Evolutionary conservation across 2,113 vertebrate species (phyloP), one percentile per base, ranked within the genome.

Genomic region (Colaptes auratus): DNA sequence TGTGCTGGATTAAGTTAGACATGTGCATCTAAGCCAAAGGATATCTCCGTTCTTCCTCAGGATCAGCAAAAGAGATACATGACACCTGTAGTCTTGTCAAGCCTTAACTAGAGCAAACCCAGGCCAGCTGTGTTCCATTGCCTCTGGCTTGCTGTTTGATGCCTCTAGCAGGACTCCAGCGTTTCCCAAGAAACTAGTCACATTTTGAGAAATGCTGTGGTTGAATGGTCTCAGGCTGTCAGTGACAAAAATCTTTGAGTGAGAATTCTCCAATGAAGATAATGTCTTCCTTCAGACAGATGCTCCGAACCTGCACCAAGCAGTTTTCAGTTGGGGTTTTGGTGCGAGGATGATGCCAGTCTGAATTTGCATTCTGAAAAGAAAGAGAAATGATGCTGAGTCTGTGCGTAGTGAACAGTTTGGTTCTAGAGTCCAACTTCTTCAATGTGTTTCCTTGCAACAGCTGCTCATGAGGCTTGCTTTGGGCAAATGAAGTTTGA

Each of bases 401-500:
- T 31, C 79, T 23, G 58, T 69, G 52, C 64, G 84, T 85, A 92
- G 50, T 91, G 56, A 90, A 85, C 31, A 65, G 25, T n/a, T 95
- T 83, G 81, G 91, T 96, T 93, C 95, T 88, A 90, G 70, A 78
- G 44, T 83, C 61, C 81, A 4, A 4, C 66, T 88, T 93, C 84
- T 87, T 69, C 50, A 90, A 94, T 42, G 70, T 89, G 64, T 73
- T 70, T 61, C 79, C 75, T 95, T 91, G 83, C 67, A 25, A 59
- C 71, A 50, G 52, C 76, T 33, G 48, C 73, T 95, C 2, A 3
- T 86, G 90, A 92, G 75, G 79, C 78, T 83, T 71, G 79, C 80
- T 82, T 93, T 95, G 91, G 82, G 84, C 92, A 96, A 96, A 96
- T 96, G 94, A 88, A 96, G 96, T 58, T 25, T 96, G 96, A 96